Conservation (phyloP, 1,140 invertebrate species). For the Anastrepha obliqua region DNA sequence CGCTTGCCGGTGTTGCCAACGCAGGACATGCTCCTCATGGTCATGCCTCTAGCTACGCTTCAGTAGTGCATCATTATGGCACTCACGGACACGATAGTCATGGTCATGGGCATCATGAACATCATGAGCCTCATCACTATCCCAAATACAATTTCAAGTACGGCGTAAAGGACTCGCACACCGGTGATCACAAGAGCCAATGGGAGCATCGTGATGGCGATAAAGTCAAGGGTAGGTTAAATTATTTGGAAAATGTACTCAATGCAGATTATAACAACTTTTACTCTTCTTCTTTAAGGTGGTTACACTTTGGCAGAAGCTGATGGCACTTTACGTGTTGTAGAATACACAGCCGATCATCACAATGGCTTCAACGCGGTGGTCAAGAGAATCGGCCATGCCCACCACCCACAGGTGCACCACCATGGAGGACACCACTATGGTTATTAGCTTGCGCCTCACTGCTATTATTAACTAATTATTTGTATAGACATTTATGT, state of each 20-base stretch:
- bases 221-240: slow-evolving; percentile 58
- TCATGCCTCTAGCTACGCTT: background rate
- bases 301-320: slow-evolving; percentile 77
- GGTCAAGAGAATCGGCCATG: slow-evolving; percentile 76
- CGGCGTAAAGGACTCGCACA: slow-evolving; percentile 60
- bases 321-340: slow-evolving; percentile 77
- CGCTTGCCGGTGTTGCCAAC: background rate
- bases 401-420: slow-evolving; percentile 73
- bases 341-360: slow-evolving; percentile 77
- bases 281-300: slow-evolving; percentile 67
- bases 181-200: slow-evolving; percentile 74
- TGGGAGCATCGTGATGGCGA: slow-evolving; percentile 74
- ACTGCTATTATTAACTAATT: no score
- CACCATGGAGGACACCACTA: background rate
- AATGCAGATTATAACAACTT: background rate
- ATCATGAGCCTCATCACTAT: slow-evolving; percentile 76
- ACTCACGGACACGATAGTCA: slow-evolving; percentile 66
- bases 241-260: background rate
- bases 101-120: slow-evolving; percentile 61
- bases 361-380: slow-evolving; percentile 76
- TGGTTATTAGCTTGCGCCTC: no score
- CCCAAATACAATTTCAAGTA: slow-evolving; percentile 56
- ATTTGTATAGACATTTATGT: no score
- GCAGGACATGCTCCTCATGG: background rate
- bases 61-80: background rate